Conservation (phyloP, 2,888 invertebrate species). For the Netelia virgata region DNA sequence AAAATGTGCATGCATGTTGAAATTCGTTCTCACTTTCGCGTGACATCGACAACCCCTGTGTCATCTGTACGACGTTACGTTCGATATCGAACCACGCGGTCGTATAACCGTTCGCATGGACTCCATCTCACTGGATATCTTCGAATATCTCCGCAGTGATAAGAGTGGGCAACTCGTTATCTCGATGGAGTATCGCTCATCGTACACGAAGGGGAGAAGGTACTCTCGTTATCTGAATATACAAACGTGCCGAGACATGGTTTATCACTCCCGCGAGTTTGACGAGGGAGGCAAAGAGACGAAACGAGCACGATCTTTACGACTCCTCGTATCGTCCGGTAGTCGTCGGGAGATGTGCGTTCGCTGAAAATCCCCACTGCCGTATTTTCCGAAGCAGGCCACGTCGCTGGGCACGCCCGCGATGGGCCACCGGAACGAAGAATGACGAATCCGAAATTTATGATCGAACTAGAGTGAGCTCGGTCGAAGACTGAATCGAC, state of each 20-base stretch:
- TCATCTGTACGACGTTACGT: too few species aligned
- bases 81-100: background rate
- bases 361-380: conserved; percentile 23
- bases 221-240: background rate
- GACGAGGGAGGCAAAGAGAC: conserved; percentile 6
- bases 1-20: too few species aligned
- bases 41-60: too few species aligned
- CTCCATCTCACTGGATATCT: conserved; percentile 31
- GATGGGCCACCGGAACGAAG: conserved; percentile 21
- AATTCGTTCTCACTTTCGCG: background rate
- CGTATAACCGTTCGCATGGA: conserved; percentile 10
- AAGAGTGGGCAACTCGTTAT: conserved; percentile 32
- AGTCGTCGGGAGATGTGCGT: background rate
- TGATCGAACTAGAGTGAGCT: conserved; percentile 32
- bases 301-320: conserved; percentile 53
- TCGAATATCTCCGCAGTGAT: conserved; percentile 11
- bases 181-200: background rate
- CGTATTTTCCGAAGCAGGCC: background rate
- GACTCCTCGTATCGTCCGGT: conserved; percentile 29
- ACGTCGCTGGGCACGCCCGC: background rate
- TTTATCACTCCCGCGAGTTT: conserved; percentile 48
- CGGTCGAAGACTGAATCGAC: conserved; percentile 46
- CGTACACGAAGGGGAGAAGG: background rate
- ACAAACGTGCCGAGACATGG: background rate
- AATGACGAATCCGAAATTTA: conserved; percentile 60